Conservation (phyloP, 2,113 vertebrate species). For the Muntiacus reevesi region DNA sequence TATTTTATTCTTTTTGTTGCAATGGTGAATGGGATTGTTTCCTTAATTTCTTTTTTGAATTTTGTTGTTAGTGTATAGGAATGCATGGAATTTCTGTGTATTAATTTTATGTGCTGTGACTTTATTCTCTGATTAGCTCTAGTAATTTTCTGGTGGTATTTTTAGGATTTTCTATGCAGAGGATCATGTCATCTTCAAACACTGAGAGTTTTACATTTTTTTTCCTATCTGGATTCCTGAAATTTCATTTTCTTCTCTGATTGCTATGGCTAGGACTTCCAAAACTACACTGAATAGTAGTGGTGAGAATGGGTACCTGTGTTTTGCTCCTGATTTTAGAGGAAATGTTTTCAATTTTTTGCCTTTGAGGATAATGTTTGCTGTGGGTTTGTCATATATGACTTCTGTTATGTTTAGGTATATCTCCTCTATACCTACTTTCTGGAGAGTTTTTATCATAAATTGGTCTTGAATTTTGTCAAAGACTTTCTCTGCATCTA, state of each 20-base stretch:
- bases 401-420: background rate
- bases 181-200: background rate
- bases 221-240: background rate
- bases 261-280: background rate
- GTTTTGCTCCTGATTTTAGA: background rate
- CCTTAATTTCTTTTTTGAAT: background rate
- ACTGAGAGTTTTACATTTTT: background rate
- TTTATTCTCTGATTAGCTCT: background rate
- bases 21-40: background rate
- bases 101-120: background rate
- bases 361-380: background rate
- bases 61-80: background rate
- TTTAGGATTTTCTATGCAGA: background rate
- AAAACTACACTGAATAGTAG: background rate
- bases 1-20: background rate
- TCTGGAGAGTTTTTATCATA: background rate
- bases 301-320: background rate
- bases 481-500: background rate
- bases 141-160: rapidly evolving
- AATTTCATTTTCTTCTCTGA: background rate
- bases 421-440: background rate
- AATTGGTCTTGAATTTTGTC: background rate
- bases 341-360: background rate
- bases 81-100: background rate
- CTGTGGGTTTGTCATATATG: background rate